These are phyloP conservation scores for Cyclargus thomasi DNA, from an alignment of 1,140 invertebrate genomes.

Conservation along the genomic window DNA sequence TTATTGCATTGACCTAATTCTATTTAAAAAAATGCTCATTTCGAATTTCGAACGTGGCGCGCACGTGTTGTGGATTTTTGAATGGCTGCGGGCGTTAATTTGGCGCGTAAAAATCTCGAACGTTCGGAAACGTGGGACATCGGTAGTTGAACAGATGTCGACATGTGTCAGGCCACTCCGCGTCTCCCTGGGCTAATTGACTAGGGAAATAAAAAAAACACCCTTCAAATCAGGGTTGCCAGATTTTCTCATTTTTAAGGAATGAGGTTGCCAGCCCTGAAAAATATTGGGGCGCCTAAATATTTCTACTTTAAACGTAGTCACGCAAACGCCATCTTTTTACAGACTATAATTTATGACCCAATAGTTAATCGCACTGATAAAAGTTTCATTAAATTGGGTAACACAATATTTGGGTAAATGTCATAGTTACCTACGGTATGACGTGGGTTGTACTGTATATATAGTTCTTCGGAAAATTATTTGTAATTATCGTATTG, in stretches of 20 bases:
- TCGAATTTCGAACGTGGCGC: conserved; percentile 23
- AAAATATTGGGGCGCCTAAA: not conserved
- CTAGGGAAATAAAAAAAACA: conserved; percentile 51
- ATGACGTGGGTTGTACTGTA: too few species aligned
- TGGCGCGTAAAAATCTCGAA: conserved; percentile 58
- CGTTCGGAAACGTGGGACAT: conserved; percentile 59
- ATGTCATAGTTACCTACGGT: too few species aligned
- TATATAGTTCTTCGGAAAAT: too few species aligned
- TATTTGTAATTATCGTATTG: too few species aligned
- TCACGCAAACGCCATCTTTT: conserved; percentile 20
- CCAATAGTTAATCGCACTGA: conserved; percentile 8
- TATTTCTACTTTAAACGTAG: conserved; percentile 9
- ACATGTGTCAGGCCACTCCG: conserved; percentile 56
- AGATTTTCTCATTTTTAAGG: not conserved
- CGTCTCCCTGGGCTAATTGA: conserved; percentile 54
- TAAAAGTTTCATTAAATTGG: not conserved
- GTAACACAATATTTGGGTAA: not conserved
- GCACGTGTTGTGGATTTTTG: conserved; percentile 51
- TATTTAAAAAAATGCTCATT: conserved; percentile 22
- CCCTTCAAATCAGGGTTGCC: conserved; percentile 19
- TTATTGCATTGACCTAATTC: conserved; percentile 1
- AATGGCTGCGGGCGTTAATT: conserved; percentile 58
- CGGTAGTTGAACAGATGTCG: conserved; percentile 65
- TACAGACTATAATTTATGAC: conserved; percentile 13
- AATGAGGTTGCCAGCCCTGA: not conserved